phyloP scores from a whole-genome alignment of 2,888 invertebrate species.

The Stegophylla sp. region DNA sequence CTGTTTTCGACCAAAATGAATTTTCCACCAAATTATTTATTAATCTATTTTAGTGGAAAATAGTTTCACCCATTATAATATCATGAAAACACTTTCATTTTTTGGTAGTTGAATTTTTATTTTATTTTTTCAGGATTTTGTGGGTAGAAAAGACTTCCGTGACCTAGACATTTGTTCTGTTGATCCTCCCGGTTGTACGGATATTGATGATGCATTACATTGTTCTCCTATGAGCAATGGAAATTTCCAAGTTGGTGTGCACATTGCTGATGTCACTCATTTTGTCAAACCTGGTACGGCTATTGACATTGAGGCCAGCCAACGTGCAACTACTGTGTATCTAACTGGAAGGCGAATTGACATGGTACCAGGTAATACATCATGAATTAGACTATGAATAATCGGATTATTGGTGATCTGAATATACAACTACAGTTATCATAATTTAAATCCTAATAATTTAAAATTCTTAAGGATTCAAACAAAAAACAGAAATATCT shows the following conservation, averaged over 20 bases:
- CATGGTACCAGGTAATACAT: constrained; percentile 74
- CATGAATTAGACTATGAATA: not conserved
- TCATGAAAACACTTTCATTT: too few relatives aligned
- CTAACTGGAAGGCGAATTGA: constrained; percentile 90
- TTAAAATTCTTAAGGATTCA: too few relatives aligned
- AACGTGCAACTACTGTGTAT: constrained; percentile 96
- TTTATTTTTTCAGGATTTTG: constrained; percentile 71
- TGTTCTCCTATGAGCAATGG: constrained; percentile 78
- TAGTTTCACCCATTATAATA: too few relatives aligned
- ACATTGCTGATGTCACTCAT: constrained; percentile 98
- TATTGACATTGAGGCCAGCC: constrained; percentile 88
- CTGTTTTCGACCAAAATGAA: too few relatives aligned
- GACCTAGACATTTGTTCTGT: constrained; percentile 89
- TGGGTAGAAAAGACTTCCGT: constrained; percentile 82
- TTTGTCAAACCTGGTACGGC: constrained; percentile 93
- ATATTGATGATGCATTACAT: constrained; percentile 98
- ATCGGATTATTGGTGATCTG: not conserved
- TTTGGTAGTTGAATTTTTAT: too few relatives aligned
- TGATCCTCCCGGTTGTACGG: constrained; percentile 98
- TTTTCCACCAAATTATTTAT: too few relatives aligned
- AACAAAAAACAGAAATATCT: too few relatives aligned
- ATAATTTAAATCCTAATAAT: too few relatives aligned
- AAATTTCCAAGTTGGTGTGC: constrained; percentile 83
- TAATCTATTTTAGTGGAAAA: too few relatives aligned
- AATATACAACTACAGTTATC: too few relatives aligned